These are phyloP conservation scores for Tetrao urogallus DNA, from an alignment of 2,113 vertebrate species.

Conservation along the genomic window DNA sequence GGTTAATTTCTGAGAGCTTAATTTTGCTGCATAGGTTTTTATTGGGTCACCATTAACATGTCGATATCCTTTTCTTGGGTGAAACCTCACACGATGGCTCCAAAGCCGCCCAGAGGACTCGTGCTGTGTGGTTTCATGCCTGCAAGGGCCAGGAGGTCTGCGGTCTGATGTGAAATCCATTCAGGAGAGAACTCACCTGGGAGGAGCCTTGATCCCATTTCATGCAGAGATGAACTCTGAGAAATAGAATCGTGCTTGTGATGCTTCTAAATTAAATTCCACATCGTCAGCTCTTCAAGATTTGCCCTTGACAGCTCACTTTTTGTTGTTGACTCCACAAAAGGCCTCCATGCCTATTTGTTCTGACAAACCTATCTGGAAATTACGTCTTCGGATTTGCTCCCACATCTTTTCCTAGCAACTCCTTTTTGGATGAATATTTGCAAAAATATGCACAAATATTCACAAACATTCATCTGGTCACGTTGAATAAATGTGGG, in stretches of 20 bases:
- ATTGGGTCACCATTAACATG: neutral
- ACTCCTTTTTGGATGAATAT: neutral
- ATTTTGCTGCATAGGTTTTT: neutral
- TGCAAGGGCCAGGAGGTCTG: rapidly evolving
- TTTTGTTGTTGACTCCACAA: rapidly evolving
- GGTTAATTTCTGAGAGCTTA: neutral
- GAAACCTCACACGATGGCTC: neutral
- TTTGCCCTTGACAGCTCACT: neutral
- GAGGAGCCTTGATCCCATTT: neutral
- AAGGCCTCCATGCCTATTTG: rapidly evolving
- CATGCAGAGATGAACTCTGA: neutral
- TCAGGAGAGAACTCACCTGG: neutral
- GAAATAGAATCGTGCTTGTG: neutral
- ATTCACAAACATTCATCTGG: rapidly evolving
- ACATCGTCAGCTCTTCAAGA: neutral
- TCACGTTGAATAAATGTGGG: no score
- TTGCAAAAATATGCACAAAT: neutral
- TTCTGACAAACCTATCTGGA: neutral
- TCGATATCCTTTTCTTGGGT: neutral
- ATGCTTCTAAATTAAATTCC: neutral
- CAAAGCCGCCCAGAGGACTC: neutral
- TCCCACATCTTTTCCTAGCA: neutral
- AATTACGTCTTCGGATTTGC: rapidly evolving
- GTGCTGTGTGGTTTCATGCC: rapidly evolving
- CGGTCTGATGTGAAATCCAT: rapidly evolving